Base-by-base conservation (phyloP, 2,113 vertebrate species). In the Brachyhypopomus gauderio region DNA sequence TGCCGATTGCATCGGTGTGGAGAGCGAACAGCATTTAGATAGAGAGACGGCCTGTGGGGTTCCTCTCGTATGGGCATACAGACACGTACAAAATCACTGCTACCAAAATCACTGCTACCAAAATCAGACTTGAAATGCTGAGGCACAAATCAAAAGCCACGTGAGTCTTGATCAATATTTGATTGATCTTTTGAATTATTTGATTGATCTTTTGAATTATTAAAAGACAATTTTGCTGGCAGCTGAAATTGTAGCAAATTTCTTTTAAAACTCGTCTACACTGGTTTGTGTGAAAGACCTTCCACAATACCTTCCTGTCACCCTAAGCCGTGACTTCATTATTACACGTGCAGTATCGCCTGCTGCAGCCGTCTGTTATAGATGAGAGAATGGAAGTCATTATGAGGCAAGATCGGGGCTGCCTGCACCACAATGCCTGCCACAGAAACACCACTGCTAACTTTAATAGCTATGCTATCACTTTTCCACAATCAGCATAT, bases 111-210 rank as follows among this genome's bases (percentile, higher is more conserved):
- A n/a, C 20, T 67, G 27, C 74, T 79, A 30, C 3, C 30, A 30
- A 30, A 30, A 30, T 30, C 30, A 30, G 30, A 30, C 2, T 36
- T 79, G 23, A 81, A 84, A 81, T 60, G 80, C 52, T 69, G 79
- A 74, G 67, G 73, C 36, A 30, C 41, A 17, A 74, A 72, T 77
- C 75, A 74, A 72, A 34, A 77, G 60, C 30, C 36, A 82, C 78
- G 74, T 80, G 67, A 79, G 80, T 25, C 22, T 12, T 59, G 78
- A 83, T 82, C 66, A 70, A 79, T 77, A 83, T 72, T 80, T 67
- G 36, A 83, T 64, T 70, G n/a, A 81, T 52, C 45, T 52, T 52
- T 52, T 52, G 12, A 14, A 52, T 52, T 52, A 52, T 14, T 12
- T 12, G 30, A 77, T 77, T 79, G 34, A 76, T 72, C 60, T 72